Evolutionary conservation across 1,140 invertebrate genomes (phyloP).

Genomic region (Cyrtorhinus lividipennis): DNA sequence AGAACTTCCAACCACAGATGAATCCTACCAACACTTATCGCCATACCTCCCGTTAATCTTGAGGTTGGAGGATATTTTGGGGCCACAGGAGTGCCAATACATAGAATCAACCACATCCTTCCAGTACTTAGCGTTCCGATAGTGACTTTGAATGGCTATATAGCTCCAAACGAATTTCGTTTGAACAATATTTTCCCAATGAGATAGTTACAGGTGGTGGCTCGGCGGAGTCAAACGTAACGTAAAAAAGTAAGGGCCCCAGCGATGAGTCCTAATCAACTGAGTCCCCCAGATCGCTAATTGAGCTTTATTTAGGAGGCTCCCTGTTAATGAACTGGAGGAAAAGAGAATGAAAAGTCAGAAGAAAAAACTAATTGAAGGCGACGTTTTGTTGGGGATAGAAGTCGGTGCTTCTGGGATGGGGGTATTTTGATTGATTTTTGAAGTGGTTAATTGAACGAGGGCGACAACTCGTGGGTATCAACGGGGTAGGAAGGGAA

Average conservation of each 20-base stretch:
- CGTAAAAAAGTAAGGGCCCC: not conserved
- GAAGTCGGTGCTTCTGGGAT: not conserved
- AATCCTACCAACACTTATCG: too few species aligned
- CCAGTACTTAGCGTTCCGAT: not conserved
- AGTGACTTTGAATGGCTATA: not conserved
- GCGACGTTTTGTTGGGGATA: not conserved
- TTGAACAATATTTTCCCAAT: not conserved
- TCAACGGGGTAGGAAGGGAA: conserved; percentile 5
- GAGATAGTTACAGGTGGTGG: not conserved
- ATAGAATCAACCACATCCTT: not conserved
- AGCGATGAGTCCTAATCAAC: conserved; percentile 5
- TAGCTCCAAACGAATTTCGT: not conserved
- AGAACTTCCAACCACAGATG: too few species aligned
- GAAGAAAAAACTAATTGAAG: conserved; percentile 8
- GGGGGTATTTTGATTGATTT: conserved; percentile 14
- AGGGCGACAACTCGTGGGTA: conserved; percentile 5
- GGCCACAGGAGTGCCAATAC: too few species aligned
- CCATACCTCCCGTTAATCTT: not conserved
- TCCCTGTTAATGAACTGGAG: conserved; percentile 4
- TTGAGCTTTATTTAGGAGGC: conserved; percentile 8
- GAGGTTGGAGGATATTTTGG: not conserved
- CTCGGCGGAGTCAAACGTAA: not conserved
- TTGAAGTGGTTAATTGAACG: conserved; percentile 12
- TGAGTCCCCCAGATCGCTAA: conserved; percentile 9
- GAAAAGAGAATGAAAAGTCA: not conserved